These are phyloP conservation scores for Pyralis farinalis DNA, from an alignment of 2,888 invertebrate genomes.

Conservation along the genomic window DNA sequence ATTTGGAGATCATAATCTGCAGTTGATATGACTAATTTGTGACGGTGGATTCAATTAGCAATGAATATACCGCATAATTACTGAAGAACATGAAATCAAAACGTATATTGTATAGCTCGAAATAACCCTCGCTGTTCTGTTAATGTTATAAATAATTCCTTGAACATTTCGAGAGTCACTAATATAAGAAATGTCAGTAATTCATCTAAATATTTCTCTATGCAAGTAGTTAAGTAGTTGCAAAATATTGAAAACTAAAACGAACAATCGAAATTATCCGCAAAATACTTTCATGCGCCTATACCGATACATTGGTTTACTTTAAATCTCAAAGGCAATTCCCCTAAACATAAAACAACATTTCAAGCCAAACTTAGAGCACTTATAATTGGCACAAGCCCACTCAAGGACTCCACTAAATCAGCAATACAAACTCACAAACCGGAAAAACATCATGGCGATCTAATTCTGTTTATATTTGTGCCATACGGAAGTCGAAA, in stretches of 20 bases:
- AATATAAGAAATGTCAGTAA: too few species aligned
- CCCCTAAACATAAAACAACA: constrained; percentile 3
- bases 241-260: too few species aligned
- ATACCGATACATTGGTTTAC: too few species aligned
- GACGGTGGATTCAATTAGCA: constrained; percentile 4
- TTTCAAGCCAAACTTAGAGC: constrained; percentile 28
- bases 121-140: neutral
- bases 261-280: too few species aligned
- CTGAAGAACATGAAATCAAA: neutral
- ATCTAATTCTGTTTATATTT: constrained; percentile 74
- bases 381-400: constrained; percentile 56
- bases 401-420: constrained; percentile 55
- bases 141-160: too few species aligned
- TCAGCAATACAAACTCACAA: constrained; percentile 54
- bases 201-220: too few species aligned
- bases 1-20: constrained; percentile 38
- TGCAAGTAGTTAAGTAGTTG: too few species aligned
- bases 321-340: neutral
- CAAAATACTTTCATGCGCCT: too few species aligned
- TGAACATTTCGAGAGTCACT: too few species aligned
- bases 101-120: neutral
- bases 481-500: constrained; percentile 70
- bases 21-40: constrained; percentile 18
- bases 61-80: neutral
- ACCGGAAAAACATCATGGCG: constrained; percentile 77